Evolutionary conservation across 2,797 vertebrate species (phyloP).

Genomic region (Pseudochromis fuscus): DNA sequence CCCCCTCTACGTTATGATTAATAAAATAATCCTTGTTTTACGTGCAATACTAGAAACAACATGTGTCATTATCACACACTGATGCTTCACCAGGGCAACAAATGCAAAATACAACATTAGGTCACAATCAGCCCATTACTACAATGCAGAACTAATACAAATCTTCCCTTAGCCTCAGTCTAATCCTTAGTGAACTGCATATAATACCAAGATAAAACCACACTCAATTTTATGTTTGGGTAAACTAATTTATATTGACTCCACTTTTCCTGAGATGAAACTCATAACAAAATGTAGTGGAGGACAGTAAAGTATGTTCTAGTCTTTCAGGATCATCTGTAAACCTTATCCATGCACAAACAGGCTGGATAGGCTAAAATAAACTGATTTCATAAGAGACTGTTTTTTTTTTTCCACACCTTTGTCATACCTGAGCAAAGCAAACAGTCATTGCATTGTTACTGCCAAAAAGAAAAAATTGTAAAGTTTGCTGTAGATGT

Average conservation of each 20-base stretch:
- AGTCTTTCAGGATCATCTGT: not conserved
- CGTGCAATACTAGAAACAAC: not conserved
- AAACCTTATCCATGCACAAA: slow-evolving; percentile 10
- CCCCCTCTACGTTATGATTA: not conserved
- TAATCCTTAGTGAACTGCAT: not conserved
- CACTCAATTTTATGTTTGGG: not conserved
- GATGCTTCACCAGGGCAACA: too few relatives aligned
- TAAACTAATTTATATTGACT: not conserved
- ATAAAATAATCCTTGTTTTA: not conserved
- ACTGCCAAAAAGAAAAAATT: not conserved
- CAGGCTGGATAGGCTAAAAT: slow-evolving; percentile 16
- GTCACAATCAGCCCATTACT: too few relatives aligned
- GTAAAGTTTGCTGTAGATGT: not conserved
- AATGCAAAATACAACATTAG: too few relatives aligned
- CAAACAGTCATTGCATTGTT: slow-evolving; percentile 7
- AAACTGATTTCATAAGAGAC: slow-evolving; percentile 31
- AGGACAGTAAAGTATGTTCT: not conserved
- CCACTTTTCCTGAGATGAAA: not conserved
- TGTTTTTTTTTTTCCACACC: slow-evolving; percentile 28
- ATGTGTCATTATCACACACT: too few relatives aligned
- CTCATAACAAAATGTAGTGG: slow-evolving; percentile 1
- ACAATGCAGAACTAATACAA: too few relatives aligned
- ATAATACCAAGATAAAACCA: not conserved
- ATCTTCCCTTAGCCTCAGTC: too few relatives aligned
- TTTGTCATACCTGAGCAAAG: slow-evolving; percentile 11